Evolutionary conservation across 2,888 invertebrate genomes (phyloP).

Genomic region (Euplexia lucipara): DNA sequence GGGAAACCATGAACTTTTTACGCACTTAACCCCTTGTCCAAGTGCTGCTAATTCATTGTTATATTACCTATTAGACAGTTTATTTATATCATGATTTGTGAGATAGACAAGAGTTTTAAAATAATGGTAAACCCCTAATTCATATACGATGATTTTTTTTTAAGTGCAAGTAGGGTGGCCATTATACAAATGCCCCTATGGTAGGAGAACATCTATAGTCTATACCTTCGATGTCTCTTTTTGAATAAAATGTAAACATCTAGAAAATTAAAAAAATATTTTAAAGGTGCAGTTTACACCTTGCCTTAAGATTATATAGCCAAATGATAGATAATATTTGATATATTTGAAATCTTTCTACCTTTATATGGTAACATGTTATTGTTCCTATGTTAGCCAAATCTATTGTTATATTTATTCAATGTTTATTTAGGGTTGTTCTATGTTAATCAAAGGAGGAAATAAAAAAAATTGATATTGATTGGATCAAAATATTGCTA

Average conservation of each 20-base stretch:
- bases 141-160: slow-evolving; percentile 5
- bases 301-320: slow-evolving; percentile 53
- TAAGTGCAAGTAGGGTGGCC: slow-evolving; percentile 23
- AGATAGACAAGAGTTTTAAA: not conserved
- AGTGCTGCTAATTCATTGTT: slow-evolving; percentile 24
- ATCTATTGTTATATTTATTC: slow-evolving; percentile 60
- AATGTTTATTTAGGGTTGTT: slow-evolving; percentile 47
- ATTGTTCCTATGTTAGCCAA: slow-evolving; percentile 63
- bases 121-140: not conserved
- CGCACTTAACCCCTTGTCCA: not conserved
- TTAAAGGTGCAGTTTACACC: slow-evolving; percentile 36
- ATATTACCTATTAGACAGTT: not conserved
- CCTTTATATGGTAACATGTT: slow-evolving; percentile 49
- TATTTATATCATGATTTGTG: not conserved
- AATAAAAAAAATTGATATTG: not conserved
- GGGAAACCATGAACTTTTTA: not conserved
- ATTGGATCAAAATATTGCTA: not conserved
- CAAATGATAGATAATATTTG: slow-evolving; percentile 47
- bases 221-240: slow-evolving; percentile 16
- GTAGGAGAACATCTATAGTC: slow-evolving; percentile 4
- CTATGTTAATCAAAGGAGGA: slow-evolving; percentile 14
- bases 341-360: slow-evolving; percentile 52
- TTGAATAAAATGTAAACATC: slow-evolving; percentile 20
- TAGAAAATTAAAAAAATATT: slow-evolving; percentile 32
- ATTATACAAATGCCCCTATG: slow-evolving; percentile 24